Evolutionary conservation across 2,113 vertebrate genomes (phyloP), one percentile per base, ranked within the genome.

Genomic region (Larimichthys polyactis): DNA sequence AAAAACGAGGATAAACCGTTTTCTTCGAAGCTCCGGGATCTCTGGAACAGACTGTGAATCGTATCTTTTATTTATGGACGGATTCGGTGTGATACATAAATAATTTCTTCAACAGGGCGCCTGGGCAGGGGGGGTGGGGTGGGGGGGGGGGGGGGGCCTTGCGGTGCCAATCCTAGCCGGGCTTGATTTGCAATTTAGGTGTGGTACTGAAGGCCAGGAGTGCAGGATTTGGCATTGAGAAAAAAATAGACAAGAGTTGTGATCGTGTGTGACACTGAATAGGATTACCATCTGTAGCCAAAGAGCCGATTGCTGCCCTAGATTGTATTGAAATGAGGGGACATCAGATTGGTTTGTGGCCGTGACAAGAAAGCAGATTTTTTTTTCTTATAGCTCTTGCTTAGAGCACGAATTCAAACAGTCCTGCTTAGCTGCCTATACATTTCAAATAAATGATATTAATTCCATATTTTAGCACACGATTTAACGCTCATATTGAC

Each of bases 11-110:
- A 91, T 87, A 88, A 91, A 91, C 74, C 14, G 15, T 82, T 91
- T 83, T 90, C 81, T 89, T 82, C 79, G 60, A 57, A 88, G 81
- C 83, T 77, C 46, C 16, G 5, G 79, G 57, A 86, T 64, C 68
- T 72, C 51, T 57, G 73, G 71, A 83, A 65, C 82, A 78, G 80
- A 84, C 81, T 89, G 82, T 73, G 79, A 82, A 78, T 75, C 71
- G 65, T 83, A 94, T 93, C 71, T 92, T 92, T 92, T 93, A 91
- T 93, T 94, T 94, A 94, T 93, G 91, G 83, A 75, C 5, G 49
- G 69, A 71, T 68, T 90, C 65, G 58, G 68, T 89, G 84, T 84
- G 89, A 92, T 92, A 88, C 86, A 91, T 93, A 87, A 93, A 93
- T 94, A 92, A 93, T 93, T 89, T 91, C 87, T 89, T 70, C 78